A percentile compares a stretch with the other conserved stretches of the same genome.
phyloP scores from a whole-genome alignment of 2,797 vertebrate species.

The Scarus forsteni region DNA sequence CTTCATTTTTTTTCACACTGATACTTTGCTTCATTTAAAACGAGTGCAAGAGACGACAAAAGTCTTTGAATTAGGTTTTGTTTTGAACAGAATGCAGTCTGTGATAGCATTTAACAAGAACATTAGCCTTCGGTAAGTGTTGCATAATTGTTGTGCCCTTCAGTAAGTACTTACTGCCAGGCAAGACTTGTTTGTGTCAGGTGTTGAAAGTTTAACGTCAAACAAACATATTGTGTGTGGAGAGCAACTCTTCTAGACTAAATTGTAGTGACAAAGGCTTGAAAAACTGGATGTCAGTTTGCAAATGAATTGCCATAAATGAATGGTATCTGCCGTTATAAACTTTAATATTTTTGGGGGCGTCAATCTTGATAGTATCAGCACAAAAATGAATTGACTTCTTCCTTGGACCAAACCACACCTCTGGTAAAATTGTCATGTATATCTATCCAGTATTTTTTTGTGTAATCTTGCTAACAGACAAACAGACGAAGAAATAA shows the following conservation, averaged over 20 bases:
- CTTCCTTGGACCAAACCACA: too few relatives aligned
- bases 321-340: too few relatives aligned
- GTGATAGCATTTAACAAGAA: conserved; percentile 49
- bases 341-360: too few relatives aligned
- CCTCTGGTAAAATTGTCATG: too few relatives aligned
- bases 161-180: conserved; percentile 37
- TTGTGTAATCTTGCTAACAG: too few relatives aligned
- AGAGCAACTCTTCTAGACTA: conserved; percentile 27
- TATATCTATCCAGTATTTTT: too few relatives aligned
- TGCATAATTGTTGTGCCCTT: conserved; percentile 48
- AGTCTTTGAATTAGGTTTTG: conserved; percentile 39
- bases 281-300: too few relatives aligned
- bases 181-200: conserved; percentile 42
- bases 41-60: conserved; percentile 33
- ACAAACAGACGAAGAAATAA: too few relatives aligned
- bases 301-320: too few relatives aligned
- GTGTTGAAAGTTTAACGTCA: conserved; percentile 31
- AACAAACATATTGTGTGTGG: not conserved
- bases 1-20: conserved; percentile 53
- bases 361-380: too few relatives aligned
- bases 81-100: conserved; percentile 35
- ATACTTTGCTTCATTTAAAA: conserved; percentile 44
- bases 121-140: conserved; percentile 16
- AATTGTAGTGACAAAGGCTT: too few relatives aligned
- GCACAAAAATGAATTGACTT: too few relatives aligned